phyloP scores from a whole-genome alignment of 64 coral and sea anemone genomes.

The Stylophora pistillata region DNA sequence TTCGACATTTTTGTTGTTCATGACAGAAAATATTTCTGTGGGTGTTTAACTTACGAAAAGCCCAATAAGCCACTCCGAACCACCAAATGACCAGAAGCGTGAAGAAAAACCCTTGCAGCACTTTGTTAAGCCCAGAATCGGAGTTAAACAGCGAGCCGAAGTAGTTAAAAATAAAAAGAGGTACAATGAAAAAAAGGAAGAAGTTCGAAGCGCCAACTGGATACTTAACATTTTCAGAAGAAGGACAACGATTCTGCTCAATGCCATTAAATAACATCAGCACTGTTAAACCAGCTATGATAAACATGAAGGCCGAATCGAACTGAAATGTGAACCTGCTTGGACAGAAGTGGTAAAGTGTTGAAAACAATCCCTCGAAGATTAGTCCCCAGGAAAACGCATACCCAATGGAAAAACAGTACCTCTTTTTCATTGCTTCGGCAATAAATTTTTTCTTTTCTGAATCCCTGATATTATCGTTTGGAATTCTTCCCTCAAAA shows the following conservation, averaged over 20 bases:
- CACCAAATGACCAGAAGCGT: background rate
- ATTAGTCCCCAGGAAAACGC: slow-evolving; percentile 75
- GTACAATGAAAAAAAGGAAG: slow-evolving; percentile 59
- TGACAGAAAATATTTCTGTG: background rate
- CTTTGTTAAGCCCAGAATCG: background rate
- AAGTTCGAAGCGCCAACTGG: slow-evolving; percentile 41
- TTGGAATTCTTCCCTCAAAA: too few species aligned
- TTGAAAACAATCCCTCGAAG: slow-evolving; percentile 76
- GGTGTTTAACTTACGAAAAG: background rate
- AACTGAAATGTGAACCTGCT: slow-evolving; percentile 73
- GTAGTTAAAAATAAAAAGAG: slow-evolving; percentile 69
- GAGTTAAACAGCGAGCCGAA: slow-evolving; percentile 48
- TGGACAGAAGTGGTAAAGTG: slow-evolving; percentile 77
- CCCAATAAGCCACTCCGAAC: background rate
- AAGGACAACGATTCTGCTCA: too few species aligned
- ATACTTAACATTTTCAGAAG: background rate
- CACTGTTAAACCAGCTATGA: slow-evolving; percentile 55
- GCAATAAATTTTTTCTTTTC: background rate
- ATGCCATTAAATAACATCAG: slow-evolving; percentile 61
- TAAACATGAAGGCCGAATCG: slow-evolving; percentile 80
- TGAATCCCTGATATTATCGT: too few species aligned
- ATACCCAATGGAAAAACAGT: slow-evolving; percentile 67
- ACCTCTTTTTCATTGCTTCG: slow-evolving; percentile 21
- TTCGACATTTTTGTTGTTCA: too few species aligned
- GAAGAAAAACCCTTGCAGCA: background rate